These are phyloP conservation scores for Paramuricea clavata DNA, from an alignment of 92 coral and sea anemone genomes.

Conservation along the genomic window DNA sequence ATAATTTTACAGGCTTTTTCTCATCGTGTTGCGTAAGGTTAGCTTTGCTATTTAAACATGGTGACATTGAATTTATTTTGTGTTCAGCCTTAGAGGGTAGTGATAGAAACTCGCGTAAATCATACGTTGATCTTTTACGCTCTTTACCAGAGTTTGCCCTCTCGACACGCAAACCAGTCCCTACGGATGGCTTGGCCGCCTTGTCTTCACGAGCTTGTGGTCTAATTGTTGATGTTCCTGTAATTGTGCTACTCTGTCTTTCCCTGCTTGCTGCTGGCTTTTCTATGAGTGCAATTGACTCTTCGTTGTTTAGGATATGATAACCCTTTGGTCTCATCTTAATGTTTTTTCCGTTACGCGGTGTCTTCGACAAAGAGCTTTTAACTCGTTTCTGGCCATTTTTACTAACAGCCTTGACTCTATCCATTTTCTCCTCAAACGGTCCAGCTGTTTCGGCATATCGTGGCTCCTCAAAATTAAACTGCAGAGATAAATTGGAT, in stretches of 20 bases:
- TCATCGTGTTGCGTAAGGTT: neutral
- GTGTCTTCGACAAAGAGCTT: neutral
- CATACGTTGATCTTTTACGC: constrained; percentile 35
- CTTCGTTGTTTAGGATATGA: neutral
- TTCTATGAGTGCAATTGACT: neutral
- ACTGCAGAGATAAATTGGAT: constrained; percentile 40
- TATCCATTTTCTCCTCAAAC: neutral
- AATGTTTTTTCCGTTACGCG: neutral
- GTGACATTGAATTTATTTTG: neutral
- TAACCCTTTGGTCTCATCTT: neutral
- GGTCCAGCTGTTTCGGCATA: constrained; percentile 10
- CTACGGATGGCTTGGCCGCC: constrained; percentile 10
- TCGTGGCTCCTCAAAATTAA: constrained; percentile 25
- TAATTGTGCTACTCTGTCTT: neutral
- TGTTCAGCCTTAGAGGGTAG: neutral
- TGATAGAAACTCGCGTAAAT: constrained; percentile 40
- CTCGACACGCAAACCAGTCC: neutral
- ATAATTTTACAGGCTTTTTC: neutral
- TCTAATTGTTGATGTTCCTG: neutral
- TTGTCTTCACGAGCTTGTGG: neutral
- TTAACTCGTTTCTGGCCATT: constrained; percentile 2
- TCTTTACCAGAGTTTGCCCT: neutral
- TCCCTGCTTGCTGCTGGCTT: neutral
- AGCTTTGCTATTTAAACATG: neutral
- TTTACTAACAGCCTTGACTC: neutral